phyloP scores from a whole-genome alignment of 2,888 invertebrate species.

The Mythimna pallens region DNA sequence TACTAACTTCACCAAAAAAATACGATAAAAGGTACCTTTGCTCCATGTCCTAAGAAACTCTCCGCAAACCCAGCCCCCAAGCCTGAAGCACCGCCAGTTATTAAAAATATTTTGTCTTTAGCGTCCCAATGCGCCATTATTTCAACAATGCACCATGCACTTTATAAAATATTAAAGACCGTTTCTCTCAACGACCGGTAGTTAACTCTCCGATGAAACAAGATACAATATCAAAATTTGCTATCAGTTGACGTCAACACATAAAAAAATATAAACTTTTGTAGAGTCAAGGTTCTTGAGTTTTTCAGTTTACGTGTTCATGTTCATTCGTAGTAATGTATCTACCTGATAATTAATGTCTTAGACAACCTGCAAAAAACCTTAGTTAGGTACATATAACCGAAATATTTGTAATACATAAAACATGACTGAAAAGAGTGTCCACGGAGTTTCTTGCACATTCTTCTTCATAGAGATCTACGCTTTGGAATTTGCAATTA shows the following conservation, averaged over 20 bases:
- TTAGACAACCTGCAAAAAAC: too few relatives aligned
- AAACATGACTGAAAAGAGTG: too few relatives aligned
- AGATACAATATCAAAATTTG: conserved; percentile 21
- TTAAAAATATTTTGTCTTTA: conserved; percentile 70
- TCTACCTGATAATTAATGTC: too few relatives aligned
- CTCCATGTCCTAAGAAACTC: conserved; percentile 70
- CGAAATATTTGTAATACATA: too few relatives aligned
- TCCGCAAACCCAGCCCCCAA: conserved; percentile 72
- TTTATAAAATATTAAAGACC: conserved; percentile 7
- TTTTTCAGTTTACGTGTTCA: too few relatives aligned
- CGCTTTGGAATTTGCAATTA: too few relatives aligned
- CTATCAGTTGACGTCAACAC: conserved; percentile 15
- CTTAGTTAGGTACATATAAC: too few relatives aligned
- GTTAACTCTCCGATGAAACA: conserved; percentile 1
- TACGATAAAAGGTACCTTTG: conserved; percentile 61
- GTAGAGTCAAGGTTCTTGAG: too few relatives aligned
- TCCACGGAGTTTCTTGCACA: too few relatives aligned
- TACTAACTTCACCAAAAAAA: neutral
- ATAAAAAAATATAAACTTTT: too few relatives aligned
- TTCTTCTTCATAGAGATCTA: too few relatives aligned
- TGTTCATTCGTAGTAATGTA: too few relatives aligned
- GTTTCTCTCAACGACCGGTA: neutral
- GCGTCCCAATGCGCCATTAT: conserved; percentile 44
- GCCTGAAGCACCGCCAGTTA: conserved; percentile 77
- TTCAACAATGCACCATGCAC: neutral